Conservation (phyloP, 64 coral and sea anemone species). For the Stichodactyla helianthus region DNA sequence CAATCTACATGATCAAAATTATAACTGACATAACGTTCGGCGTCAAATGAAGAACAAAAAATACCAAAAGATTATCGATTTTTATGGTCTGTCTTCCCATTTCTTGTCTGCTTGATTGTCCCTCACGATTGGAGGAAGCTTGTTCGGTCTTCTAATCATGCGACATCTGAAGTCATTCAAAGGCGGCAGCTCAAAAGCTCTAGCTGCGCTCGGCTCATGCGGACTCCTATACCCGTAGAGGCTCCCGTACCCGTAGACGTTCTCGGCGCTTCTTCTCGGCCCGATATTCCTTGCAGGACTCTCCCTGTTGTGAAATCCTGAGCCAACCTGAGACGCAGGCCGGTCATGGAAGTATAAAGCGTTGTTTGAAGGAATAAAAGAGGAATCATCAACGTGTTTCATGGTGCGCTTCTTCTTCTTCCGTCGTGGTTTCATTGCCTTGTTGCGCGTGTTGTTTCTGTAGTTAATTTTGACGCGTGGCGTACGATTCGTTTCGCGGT, state of each 20-base stretch:
- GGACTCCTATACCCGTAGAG: neutral
- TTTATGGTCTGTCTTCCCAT: neutral
- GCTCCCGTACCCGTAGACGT: neutral
- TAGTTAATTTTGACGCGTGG: neutral
- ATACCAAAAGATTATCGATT: neutral
- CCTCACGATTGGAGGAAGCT: conserved; percentile 9
- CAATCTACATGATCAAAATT: neutral
- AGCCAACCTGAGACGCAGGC: neutral
- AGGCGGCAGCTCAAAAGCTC: neutral
- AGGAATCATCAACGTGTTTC: neutral
- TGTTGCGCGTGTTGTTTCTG: conserved; percentile 1
- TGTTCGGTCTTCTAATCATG: neutral
- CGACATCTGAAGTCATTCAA: neutral
- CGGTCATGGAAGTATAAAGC: neutral
- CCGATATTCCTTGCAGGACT: neutral
- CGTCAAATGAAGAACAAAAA: neutral
- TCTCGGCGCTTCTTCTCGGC: conserved; percentile 5
- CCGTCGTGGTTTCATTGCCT: neutral
- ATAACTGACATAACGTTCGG: neutral
- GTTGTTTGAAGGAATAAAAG: neutral
- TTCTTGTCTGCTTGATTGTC: neutral
- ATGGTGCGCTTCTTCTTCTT: conserved; percentile 32
- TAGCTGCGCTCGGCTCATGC: neutral
- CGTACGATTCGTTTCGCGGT: conserved; percentile 5
- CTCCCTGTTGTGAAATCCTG: neutral